Evolutionary conservation across 2,888 invertebrate genomes (phyloP), one percentile per base, ranked within the genome.

Genomic region (Epicampocera succincta): DNA sequence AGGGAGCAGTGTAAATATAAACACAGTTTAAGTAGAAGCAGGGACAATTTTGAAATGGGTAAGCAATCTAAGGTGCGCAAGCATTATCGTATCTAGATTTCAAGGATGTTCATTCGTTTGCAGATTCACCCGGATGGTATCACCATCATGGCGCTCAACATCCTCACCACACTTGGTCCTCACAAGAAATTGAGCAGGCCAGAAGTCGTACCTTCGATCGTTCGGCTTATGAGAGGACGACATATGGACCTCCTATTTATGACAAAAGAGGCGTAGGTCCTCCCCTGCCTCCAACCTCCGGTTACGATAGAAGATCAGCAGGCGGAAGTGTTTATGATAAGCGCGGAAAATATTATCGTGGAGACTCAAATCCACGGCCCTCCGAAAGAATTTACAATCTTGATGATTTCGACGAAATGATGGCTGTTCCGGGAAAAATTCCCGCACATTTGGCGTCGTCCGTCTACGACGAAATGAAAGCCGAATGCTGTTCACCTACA

Each of bases 221-320:
- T 33, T 87, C 89, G 33, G 87, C 90, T 52, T 91, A 91, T 69
- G 91, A 91, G 78, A 86, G 91, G 40, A 89, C 89, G 17, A 91
- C 91, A 5, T 91, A 91, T 68, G 91, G 91, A 2, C 91, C 91
- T 5, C 91, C 91, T 2, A 86, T 89, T n/a, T 91, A 90, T 69
- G 91, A 91, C 44, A 91, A 91, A 76, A 88, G 91, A 2, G 90
- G 90, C 0, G 87, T 88, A 25, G 85, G 85, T 15, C 86, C 87
- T 0, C 61, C 86, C 44, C 84, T 87, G 11, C 85, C 86, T 5
- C 83, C 86, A 21, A 84, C 87, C 3, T 85, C 86, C 3, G 86
- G 86, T 21, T 89, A 89, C 42, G 90, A 90, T 66, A 86, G 90
- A 0, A 86, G 91, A 13, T 81, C 85, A 29, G 71, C 60, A 25